Percentiles rank a stretch among this genome's conserved stretches.
These are phyloP conservation scores for Montifringilla adamsi DNA, from an alignment of 2,113 vertebrate genomes.

Conservation along the genomic window DNA sequence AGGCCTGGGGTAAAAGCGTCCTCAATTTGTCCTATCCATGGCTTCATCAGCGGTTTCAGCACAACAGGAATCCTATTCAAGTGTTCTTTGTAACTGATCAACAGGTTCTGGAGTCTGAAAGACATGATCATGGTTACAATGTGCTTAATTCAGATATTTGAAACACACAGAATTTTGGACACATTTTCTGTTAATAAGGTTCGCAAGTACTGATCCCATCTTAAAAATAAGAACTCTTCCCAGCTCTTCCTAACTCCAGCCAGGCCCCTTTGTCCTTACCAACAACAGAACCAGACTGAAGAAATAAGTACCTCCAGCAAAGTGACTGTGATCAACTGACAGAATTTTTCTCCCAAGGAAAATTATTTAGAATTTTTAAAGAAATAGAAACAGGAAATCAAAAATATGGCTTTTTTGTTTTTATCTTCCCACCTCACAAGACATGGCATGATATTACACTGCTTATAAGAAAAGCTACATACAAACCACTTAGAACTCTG, in stretches of 20 bases:
- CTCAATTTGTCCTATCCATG: conserved; percentile 74
- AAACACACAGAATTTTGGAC: not conserved
- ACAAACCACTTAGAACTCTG: not conserved
- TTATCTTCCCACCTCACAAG: not conserved
- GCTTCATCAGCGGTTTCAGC: conserved; percentile 76
- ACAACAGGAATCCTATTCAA: conserved; percentile 64
- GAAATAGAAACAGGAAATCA: not conserved
- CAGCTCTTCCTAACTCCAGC: not conserved
- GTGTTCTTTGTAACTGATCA: conserved; percentile 63
- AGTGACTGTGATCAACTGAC: not conserved
- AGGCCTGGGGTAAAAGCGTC: conserved; percentile 73
- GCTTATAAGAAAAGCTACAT: not conserved
- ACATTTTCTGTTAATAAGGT: not conserved
- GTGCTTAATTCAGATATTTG: not conserved
- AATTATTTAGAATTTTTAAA: not conserved
- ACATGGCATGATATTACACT: not conserved
- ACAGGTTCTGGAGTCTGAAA: conserved; percentile 75
- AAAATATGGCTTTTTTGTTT: not conserved
- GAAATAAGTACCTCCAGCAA: not conserved
- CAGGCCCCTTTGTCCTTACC: not conserved
- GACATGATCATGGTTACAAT: not conserved
- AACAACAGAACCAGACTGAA: not conserved
- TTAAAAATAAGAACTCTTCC: not conserved
- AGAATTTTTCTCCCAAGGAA: not conserved
- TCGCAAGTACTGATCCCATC: not conserved